phyloP scores from a whole-genome alignment of 1,140 invertebrate genomes.

The Theocolax elegans region DNA sequence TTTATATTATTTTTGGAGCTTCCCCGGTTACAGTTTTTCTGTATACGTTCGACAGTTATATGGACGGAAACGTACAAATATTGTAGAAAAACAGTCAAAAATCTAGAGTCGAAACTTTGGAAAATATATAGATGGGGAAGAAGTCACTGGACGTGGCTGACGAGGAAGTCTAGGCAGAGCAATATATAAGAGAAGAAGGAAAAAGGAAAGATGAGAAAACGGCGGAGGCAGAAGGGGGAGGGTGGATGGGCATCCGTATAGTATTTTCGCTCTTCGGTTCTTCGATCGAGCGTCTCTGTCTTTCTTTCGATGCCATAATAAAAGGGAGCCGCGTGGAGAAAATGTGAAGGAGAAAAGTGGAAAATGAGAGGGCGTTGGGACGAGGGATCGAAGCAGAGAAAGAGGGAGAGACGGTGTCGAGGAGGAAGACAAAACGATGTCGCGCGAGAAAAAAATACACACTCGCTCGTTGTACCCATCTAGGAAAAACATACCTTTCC shows the following conservation, averaged over 20 bases:
- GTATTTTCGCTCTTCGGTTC: neutral
- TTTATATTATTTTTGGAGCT: no score
- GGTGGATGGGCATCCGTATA: no score
- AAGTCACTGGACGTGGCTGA: neutral
- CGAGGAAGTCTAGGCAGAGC: no score
- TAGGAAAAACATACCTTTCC: constrained; percentile 30
- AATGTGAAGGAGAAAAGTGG: no score
- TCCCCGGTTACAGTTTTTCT: no score
- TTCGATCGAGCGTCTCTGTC: neutral
- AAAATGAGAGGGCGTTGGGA: neutral
- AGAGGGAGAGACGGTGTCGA: neutral
- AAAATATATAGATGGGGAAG: neutral
- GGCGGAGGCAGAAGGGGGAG: no score
- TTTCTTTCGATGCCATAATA: constrained; percentile 5
- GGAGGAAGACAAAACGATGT: constrained; percentile 13
- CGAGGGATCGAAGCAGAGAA: neutral
- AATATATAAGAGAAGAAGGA: neutral
- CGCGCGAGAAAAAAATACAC: constrained; percentile 20
- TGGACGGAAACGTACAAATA: no score
- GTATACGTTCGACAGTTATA: no score
- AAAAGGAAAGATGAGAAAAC: neutral
- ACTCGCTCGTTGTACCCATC: neutral
- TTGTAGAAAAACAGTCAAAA: no score
- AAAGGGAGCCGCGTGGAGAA: constrained; percentile 4
- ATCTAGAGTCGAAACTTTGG: no score